Evolutionary conservation across 2,888 invertebrate species (phyloP), one percentile per base, ranked within the genome.

Genomic region (Campoplex nolae): DNA sequence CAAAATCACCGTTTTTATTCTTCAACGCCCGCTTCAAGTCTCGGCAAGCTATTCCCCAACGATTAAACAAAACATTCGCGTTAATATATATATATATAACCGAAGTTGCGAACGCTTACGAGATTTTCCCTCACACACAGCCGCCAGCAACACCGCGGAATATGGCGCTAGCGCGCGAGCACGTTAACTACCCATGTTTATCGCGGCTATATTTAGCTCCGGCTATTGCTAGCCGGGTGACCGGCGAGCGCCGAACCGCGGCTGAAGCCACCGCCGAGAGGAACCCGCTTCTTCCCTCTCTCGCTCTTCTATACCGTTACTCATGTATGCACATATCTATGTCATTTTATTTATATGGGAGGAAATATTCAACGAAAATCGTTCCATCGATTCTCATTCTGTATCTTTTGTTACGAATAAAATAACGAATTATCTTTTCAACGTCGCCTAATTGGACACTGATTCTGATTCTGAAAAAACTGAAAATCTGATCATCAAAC

Each of bases 181-280:
- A 91, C 90, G 92, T 92, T 92, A 93, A 93, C 92, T 92, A 92
- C 90, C 90, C 90, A 91, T 93, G 92, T 93, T 93, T 93, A 93
- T 93, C 93, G 92, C 90, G 88, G 91, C 93, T 93, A 93, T 93
- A 93, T 93, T 93, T 93, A 93, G 92, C 89, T 88, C 89, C 89
- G 91, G 90, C 92, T 92, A 91, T 93, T 92, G 92, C 93, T 92
- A 89, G 92, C 91, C 91, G 68, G 82, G 82, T 83, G 89, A 92
- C 91, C 92, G 90, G 90, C 89, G 83, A 89, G 89, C 84, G n/a
- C 56, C 90, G 90, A 89, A 86, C 87, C 82, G 77, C 83, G 84
- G 75, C 73, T 58, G 73, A 80, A 76, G 70, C 62, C 83, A 78
- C 80, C 83, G 81, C 80, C 75, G 73, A 74, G 77, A 87, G 79